Evolutionary conservation across 1,140 invertebrate genomes (phyloP).

Genomic region (Zaprionus davidi): DNA sequence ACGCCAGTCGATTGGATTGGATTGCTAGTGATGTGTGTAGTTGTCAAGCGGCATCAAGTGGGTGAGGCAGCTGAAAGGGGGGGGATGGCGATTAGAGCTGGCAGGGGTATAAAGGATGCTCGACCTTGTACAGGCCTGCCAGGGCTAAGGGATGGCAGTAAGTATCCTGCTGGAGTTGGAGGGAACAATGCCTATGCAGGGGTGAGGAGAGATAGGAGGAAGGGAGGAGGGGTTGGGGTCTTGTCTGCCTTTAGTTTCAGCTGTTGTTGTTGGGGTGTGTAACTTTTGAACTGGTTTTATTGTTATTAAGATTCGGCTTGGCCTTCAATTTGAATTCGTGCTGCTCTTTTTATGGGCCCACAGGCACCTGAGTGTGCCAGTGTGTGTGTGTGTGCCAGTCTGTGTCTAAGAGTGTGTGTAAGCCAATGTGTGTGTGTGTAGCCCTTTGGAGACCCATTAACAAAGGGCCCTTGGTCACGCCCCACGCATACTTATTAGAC

Average conservation of each 20-base stretch:
- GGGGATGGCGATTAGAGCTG: background rate
- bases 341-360: constrained; percentile 55
- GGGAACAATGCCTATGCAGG: background rate
- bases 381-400: background rate
- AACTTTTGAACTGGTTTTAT: constrained; percentile 67
- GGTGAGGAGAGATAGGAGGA: background rate
- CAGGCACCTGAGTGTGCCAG: constrained; percentile 31
- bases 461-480: constrained; percentile 66
- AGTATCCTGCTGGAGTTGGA: background rate
- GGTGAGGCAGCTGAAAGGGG: background rate
- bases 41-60: background rate
- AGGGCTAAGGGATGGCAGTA: background rate
- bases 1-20: background rate
- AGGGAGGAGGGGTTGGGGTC: background rate
- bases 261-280: constrained; percentile 43
- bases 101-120: background rate
- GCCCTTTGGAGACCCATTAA: constrained; percentile 75
- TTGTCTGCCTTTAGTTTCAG: constrained; percentile 38
- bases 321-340: constrained; percentile 74
- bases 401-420: constrained; percentile 1
- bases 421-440: constrained; percentile 24
- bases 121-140: background rate
- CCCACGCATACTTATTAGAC: constrained; percentile 80
- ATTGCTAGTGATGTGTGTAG: constrained; percentile 19
- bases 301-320: constrained; percentile 72